Evolutionary conservation across 2,797 vertebrate genomes (phyloP).

Genomic region (Myoxocephalus aenaeus): DNA sequence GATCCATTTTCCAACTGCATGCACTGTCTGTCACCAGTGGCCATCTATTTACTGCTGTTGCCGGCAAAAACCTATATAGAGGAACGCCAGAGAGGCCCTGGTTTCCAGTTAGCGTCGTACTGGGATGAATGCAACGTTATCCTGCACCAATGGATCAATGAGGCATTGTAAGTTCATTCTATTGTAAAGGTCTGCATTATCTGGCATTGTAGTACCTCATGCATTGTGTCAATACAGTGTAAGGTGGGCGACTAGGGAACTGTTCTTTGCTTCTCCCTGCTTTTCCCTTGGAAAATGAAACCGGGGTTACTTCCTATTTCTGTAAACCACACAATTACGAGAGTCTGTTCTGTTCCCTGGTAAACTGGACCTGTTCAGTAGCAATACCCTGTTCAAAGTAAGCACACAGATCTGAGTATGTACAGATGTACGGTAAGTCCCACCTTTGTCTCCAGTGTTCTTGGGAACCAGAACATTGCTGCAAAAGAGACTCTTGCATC

Average conservation of each 20-base stretch:
- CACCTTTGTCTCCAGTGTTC: background rate
- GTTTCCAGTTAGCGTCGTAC: background rate
- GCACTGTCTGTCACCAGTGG: background rate
- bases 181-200: background rate
- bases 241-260: background rate
- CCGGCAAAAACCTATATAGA: background rate
- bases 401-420: background rate
- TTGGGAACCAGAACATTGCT: background rate
- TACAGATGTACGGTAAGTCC: background rate
- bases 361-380: background rate
- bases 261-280: background rate
- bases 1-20: background rate
- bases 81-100: background rate
- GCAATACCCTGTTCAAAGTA: background rate
- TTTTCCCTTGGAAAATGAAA: background rate
- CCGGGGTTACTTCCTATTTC: background rate
- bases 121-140: background rate
- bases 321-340: background rate
- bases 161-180: background rate
- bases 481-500: constrained; percentile 1
- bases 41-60: background rate
- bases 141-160: background rate
- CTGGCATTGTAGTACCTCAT: background rate
- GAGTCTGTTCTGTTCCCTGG: background rate
- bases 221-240: background rate